phyloP scores from a whole-genome alignment of 2,797 vertebrate genomes.

The Etheostoma perlongum region DNA sequence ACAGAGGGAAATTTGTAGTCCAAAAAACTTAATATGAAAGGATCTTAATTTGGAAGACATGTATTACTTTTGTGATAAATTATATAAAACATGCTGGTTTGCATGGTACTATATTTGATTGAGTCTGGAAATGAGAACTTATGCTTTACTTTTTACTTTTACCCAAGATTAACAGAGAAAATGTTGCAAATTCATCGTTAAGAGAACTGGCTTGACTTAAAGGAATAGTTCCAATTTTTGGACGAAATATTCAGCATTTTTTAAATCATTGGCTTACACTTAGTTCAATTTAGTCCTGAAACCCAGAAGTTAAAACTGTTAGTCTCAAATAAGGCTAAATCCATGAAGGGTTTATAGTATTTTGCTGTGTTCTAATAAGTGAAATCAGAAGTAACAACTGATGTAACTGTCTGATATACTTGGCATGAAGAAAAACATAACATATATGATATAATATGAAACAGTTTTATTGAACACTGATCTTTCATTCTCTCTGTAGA shows the following conservation, averaged over 20 bases:
- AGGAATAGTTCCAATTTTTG: no score
- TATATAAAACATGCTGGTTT: not conserved
- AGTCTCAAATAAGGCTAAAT: not conserved
- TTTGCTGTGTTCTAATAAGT: not conserved
- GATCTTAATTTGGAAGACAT: not conserved
- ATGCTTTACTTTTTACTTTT: not conserved
- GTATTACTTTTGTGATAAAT: not conserved
- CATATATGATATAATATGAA: constrained; percentile 35
- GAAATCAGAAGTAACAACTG: not conserved
- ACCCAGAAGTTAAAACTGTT: not conserved
- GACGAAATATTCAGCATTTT: not conserved
- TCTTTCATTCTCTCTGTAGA: constrained; percentile 39
- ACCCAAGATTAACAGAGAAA: not conserved
- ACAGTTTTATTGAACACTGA: constrained; percentile 57
- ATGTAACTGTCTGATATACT: not conserved
- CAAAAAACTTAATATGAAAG: not conserved
- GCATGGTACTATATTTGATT: not conserved
- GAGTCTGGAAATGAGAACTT: not conserved
- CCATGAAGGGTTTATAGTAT: not conserved
- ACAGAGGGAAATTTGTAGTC: not conserved
- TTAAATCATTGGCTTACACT: not conserved
- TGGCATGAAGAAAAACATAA: not conserved
- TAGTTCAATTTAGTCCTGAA: not conserved
- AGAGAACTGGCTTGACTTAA: no score
- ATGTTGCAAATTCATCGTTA: not conserved